Evolutionary conservation across 2,113 vertebrate species (phyloP).

Genomic region (Oncorhynchus masou): DNA sequence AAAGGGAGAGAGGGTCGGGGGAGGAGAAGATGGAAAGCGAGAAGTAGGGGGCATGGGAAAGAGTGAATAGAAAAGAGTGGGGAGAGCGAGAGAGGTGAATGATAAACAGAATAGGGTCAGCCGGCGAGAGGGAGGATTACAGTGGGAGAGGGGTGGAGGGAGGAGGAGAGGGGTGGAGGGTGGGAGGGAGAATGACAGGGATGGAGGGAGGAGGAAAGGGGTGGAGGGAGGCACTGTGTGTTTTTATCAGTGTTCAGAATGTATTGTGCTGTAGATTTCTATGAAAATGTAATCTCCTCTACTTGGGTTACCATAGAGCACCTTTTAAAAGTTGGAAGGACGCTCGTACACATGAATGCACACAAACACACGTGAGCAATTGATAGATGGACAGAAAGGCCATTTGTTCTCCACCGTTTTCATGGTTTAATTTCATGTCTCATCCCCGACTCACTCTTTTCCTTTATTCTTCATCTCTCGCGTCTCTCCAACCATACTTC

Average conservation of each 20-base stretch:
- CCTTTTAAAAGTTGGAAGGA: neutral
- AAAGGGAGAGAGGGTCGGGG: too few relatives aligned
- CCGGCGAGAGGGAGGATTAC: neutral
- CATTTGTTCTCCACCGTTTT: neutral
- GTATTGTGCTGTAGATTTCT: conserved; percentile 60
- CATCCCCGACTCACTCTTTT: conserved; percentile 7
- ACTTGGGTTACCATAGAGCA: conserved; percentile 49
- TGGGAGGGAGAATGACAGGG: conserved; percentile 25
- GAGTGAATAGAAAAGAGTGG: conserved; percentile 18
- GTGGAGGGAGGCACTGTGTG: conserved; percentile 32
- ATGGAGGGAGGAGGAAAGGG: conserved; percentile 40
- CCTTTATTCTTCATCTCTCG: neutral
- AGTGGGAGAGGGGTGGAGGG: conserved; percentile 23
- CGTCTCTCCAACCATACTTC: conserved; percentile 8
- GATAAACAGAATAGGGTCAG: neutral
- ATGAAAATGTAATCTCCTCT: conserved; percentile 64
- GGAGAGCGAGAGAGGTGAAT: conserved; percentile 23
- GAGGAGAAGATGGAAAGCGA: too few relatives aligned
- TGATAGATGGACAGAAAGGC: neutral
- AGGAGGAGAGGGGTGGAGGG: conserved; percentile 47
- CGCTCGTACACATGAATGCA: neutral
- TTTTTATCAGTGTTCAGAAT: conserved; percentile 64
- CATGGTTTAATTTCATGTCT: neutral
- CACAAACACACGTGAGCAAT: neutral
- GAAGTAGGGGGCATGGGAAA: conserved; percentile 1